Conservation (phyloP, 2,113 vertebrate genomes). For the Macrotis lagotis region DNA sequence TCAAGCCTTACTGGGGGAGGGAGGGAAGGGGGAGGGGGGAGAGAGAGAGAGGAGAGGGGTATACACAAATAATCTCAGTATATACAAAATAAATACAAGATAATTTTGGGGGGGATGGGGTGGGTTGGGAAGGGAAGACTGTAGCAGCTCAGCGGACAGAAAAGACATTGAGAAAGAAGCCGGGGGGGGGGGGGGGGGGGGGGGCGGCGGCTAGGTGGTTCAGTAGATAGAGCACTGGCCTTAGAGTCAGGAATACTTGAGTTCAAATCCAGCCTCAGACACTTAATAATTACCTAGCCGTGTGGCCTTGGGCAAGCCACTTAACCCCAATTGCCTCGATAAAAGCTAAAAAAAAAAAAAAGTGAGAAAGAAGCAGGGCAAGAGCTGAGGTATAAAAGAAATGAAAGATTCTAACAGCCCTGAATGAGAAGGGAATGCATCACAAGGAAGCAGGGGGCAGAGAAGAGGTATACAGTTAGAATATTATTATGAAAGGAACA, state of each 20-base stretch:
- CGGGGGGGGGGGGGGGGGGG: too few species aligned
- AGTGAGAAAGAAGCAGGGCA: neutral
- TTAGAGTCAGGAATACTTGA: neutral
- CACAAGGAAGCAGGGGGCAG: neutral
- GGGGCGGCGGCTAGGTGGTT: too few species aligned
- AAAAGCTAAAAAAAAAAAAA: neutral
- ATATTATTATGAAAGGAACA: neutral
- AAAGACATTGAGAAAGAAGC: neutral
- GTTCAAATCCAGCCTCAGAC: too few species aligned
- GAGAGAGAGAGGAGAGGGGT: neutral
- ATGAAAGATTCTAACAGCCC: constrained; percentile 16
- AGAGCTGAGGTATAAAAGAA: neutral
- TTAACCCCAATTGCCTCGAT: too few species aligned
- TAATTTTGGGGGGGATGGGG: neutral
- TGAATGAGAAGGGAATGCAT: neutral
- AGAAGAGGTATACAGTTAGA: neutral
- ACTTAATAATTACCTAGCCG: too few species aligned
- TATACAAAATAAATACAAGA: neutral
- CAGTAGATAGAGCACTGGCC: too few species aligned
- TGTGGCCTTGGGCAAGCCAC: too few species aligned
- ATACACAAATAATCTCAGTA: neutral
- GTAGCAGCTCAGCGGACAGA: neutral
- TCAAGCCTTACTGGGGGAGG: neutral
- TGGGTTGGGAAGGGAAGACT: too few species aligned
- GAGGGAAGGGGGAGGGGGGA: neutral